phyloP scores from a whole-genome alignment of 2,888 invertebrate genomes.

The Heliconius sara region DNA sequence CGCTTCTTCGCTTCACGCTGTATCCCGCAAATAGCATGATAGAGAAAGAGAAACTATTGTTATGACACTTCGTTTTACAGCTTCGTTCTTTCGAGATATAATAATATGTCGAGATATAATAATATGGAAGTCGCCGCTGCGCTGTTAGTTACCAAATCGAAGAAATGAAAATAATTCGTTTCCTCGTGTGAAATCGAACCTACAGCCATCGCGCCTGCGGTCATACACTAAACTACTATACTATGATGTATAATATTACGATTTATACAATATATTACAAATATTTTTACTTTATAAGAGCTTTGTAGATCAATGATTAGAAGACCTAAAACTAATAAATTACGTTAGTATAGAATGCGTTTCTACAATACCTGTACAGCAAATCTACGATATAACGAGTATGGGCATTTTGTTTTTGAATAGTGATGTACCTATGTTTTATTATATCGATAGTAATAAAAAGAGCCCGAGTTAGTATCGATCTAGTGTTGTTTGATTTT shows the following conservation, averaged over 20 bases:
- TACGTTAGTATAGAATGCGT: constrained; percentile 61
- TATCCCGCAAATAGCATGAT: neutral
- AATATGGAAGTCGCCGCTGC: neutral
- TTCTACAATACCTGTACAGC: constrained; percentile 54
- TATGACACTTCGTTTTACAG: neutral
- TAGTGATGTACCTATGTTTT: constrained; percentile 52
- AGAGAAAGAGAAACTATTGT: neutral
- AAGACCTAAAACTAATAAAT: constrained; percentile 60
- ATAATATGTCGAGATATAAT: neutral
- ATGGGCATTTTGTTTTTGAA: constrained; percentile 54
- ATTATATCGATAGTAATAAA: constrained; percentile 40
- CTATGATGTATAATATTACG: neutral
- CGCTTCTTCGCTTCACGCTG: neutral
- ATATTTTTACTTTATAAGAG: constrained; percentile 21
- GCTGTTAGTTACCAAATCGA: neutral
- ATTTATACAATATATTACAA: neutral
- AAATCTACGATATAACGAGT: constrained; percentile 47
- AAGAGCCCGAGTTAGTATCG: neutral
- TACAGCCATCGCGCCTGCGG: neutral
- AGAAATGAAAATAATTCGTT: neutral
- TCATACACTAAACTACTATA: neutral
- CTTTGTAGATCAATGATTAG: constrained; percentile 54
- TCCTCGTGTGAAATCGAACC: neutral
- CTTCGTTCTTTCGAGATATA: no score
- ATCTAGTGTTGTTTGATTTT: neutral